Percentiles rank a stretch among this genome's conserved stretches.
Evolutionary conservation across 2,113 vertebrate genomes (phyloP).

Genomic region (Sciurus niger): DNA sequence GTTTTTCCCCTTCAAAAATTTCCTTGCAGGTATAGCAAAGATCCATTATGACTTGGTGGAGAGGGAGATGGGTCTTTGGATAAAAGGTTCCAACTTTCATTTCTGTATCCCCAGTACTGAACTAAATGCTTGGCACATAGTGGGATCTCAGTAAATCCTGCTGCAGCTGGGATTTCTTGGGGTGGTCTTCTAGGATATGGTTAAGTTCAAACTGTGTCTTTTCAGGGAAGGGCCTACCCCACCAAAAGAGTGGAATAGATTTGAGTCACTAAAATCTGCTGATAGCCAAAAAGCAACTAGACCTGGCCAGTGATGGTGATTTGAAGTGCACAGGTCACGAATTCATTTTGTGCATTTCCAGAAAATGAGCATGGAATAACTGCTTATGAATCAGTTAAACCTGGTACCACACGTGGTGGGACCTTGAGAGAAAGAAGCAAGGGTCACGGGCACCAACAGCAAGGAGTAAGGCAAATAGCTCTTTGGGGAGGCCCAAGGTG

Average conservation of each 20-base stretch:
- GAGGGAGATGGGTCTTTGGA: not conserved
- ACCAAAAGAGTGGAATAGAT: not conserved
- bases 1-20: not conserved
- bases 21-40: not conserved
- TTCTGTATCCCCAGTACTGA: not conserved
- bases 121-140: not conserved
- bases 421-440: not conserved
- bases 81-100: conserved; percentile 1
- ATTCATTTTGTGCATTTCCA: not conserved
- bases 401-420: not conserved
- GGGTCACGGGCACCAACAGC: not conserved
- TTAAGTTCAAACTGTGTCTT: not conserved
- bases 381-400: not conserved
- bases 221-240: not conserved
- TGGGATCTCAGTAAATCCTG: not conserved
- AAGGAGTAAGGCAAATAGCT: not conserved
- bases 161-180: not conserved
- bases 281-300: not conserved
- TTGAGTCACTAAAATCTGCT: not conserved
- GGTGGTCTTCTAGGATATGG: not conserved
- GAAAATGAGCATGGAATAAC: not conserved
- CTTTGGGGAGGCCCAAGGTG: not conserved
- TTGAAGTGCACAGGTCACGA: not conserved
- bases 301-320: not conserved
- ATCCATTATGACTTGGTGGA: not conserved